Evolutionary conservation across 1,140 invertebrate genomes (phyloP).

Genomic region (Cyclargus thomasi): DNA sequence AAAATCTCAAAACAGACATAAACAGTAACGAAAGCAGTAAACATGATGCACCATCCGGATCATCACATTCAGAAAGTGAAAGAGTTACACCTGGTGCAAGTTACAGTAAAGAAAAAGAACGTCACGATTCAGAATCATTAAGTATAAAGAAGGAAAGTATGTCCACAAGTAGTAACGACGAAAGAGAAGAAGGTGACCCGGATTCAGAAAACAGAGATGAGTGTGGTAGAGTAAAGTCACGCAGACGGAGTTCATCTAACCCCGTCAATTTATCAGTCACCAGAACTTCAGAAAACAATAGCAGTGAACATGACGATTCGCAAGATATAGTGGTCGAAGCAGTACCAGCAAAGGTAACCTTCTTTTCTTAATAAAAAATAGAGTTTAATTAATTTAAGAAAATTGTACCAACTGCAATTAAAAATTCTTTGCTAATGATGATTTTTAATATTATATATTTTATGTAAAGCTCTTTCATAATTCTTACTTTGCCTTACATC

Average conservation of each 20-base stretch:
- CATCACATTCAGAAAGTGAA: slow-evolving; percentile 71
- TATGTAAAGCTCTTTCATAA: not conserved
- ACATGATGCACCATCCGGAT: slow-evolving; percentile 67
- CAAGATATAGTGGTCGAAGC: slow-evolving; percentile 72
- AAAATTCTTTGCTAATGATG: no score
- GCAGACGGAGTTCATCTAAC: slow-evolving; percentile 76
- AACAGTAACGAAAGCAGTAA: slow-evolving; percentile 80
- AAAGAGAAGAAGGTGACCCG: slow-evolving; percentile 73
- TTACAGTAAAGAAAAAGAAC: slow-evolving; percentile 64
- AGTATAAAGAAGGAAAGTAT: slow-evolving; percentile 73
- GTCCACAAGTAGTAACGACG: slow-evolving; percentile 75
- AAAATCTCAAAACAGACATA: slow-evolving; percentile 77
- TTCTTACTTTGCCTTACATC: not conserved
- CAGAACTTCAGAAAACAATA: slow-evolving; percentile 60
- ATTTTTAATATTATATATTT: no score
- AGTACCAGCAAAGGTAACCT: slow-evolving; percentile 64
- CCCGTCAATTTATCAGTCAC: slow-evolving; percentile 82
- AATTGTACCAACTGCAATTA: no score
- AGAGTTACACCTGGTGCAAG: slow-evolving; percentile 63
- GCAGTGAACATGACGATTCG: slow-evolving; percentile 68
- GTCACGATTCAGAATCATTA: slow-evolving; percentile 53
- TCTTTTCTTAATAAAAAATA: slow-evolving; percentile 20
- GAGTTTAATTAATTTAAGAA: no score
- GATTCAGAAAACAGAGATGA: slow-evolving; percentile 74
- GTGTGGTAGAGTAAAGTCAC: slow-evolving; percentile 74